A percentile compares a stretch with the other conserved stretches of the same genome.
Conservation (phyloP, 2,888 invertebrate genomes). For the Pantelozetes paolii region DNA sequence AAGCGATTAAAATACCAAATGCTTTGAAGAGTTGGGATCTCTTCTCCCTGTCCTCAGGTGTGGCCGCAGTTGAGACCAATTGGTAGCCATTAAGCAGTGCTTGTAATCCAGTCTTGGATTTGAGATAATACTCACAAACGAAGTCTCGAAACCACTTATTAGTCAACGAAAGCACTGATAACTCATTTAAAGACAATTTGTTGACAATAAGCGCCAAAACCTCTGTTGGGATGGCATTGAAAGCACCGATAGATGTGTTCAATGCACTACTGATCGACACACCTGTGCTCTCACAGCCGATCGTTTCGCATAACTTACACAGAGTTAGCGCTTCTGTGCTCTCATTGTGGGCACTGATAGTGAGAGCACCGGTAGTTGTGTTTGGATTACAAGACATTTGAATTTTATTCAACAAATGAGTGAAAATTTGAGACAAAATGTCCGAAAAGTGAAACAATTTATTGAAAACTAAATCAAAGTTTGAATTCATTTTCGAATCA, state of each 20-base stretch:
- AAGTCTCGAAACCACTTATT: constrained; percentile 35
- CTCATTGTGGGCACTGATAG: constrained; percentile 13
- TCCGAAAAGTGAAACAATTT: no score
- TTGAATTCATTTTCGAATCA: no score
- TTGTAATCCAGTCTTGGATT: constrained; percentile 13
- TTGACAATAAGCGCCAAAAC: neutral
- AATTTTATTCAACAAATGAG: no score
- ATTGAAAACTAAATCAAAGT: no score
- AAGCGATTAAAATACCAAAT: neutral
- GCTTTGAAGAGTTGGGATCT: neutral
- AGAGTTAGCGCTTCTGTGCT: no score
- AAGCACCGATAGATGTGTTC: no score
- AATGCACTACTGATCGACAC: no score
- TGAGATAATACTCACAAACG: constrained; percentile 3
- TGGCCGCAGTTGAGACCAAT: neutral
- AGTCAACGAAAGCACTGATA: constrained; percentile 14
- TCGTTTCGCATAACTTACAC: no score
- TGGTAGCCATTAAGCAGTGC: neutral
- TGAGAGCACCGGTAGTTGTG: neutral
- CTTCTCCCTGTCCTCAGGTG: neutral
- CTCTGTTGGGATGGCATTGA: no score
- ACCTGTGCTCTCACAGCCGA: no score
- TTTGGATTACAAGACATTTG: no score
- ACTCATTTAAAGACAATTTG: constrained; percentile 11
- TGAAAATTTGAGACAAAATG: no score